Base-by-base conservation (phyloP, 30 jellyfish, hydroid and myxozoan species). In the Cassiopea andromeda region DNA sequence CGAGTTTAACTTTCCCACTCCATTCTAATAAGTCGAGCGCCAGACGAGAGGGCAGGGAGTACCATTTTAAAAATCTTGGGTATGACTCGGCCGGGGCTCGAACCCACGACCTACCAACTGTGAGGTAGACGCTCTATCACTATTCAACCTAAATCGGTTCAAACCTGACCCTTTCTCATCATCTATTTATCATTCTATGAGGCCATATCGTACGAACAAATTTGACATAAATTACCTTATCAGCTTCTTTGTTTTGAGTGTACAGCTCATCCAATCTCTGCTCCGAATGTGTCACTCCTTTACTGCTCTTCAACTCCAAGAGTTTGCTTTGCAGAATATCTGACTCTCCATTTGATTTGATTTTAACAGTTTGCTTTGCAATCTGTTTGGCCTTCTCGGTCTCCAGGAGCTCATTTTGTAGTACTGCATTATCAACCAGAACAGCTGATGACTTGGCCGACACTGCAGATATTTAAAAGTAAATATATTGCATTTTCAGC, bases 331-430 rank as follows among this genome's bases (percentile, higher is more conserved):
- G 95, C 70, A 92, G 88, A 75, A 86, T 50, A 67, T 88, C 94
- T 2, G 93, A 73, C 67, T 91, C 90, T 16, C 89, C 97, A 15
- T 92, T 66, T 43, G 87, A 79, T 69, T 93, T 93, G 46, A 93
- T 89, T 72, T 82, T 92, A 48, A 93, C 88, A 17, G 98, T 88
- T 73, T 93, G 98, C 78, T 93, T 93, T 59, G 98, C 97, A 1
- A 90, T 84, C 50, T 69, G 57, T 57, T 83, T 74, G 78, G 88
- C 91, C 68, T 78, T 83, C 48, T 88, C 93, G 17, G 60, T 83
- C 67, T 84, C 93, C 78, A 67, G 70, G 38, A 77, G 17, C 80
- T 82, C 95, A 74, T 83, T 88, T 44, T 77, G 93, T 44, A 75
- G 90, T 9, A 85, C 95, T 2, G 98, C 97, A 59, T 89, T 73